Percentiles rank a stretch among this genome's conserved stretches.
These are phyloP conservation scores for Spizaetus ornatus DNA, from an alignment of 2,113 vertebrate genomes.

Conservation along the genomic window DNA sequence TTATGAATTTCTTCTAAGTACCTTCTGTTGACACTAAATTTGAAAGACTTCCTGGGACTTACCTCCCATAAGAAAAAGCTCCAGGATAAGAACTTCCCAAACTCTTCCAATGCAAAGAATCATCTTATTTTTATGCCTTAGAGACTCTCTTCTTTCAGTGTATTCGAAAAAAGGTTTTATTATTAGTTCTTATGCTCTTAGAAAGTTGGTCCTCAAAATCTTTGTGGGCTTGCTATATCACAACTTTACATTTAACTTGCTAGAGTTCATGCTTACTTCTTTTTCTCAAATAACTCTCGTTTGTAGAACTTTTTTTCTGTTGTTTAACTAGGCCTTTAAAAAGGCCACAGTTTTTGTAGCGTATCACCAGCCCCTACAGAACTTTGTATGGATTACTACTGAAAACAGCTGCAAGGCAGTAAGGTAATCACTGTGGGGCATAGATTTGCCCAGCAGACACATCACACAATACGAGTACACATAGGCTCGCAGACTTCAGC, in stretches of 20 bases:
- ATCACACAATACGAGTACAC: rapidly evolving
- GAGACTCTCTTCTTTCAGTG: background rate
- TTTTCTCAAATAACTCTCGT: background rate
- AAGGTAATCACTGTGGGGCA: background rate
- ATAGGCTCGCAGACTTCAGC: background rate
- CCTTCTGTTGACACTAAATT: background rate
- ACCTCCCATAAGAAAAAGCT: background rate
- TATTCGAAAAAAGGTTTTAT: background rate
- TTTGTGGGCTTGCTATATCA: background rate
- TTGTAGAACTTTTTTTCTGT: background rate
- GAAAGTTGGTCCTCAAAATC: background rate
- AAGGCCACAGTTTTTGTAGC: background rate
- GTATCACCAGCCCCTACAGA: background rate
- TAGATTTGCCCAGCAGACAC: background rate
- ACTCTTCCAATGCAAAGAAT: background rate
- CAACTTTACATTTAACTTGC: background rate
- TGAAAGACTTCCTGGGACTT: background rate
- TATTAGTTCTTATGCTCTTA: background rate
- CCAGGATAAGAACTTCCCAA: background rate
- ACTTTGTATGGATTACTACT: background rate
- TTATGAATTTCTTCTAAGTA: background rate
- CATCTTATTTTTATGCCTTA: background rate
- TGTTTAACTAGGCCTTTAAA: background rate
- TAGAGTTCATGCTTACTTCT: background rate
- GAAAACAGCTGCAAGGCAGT: background rate